Conservation (phyloP, 2,113 vertebrate genomes). For the Desmodus rotundus region DNA sequence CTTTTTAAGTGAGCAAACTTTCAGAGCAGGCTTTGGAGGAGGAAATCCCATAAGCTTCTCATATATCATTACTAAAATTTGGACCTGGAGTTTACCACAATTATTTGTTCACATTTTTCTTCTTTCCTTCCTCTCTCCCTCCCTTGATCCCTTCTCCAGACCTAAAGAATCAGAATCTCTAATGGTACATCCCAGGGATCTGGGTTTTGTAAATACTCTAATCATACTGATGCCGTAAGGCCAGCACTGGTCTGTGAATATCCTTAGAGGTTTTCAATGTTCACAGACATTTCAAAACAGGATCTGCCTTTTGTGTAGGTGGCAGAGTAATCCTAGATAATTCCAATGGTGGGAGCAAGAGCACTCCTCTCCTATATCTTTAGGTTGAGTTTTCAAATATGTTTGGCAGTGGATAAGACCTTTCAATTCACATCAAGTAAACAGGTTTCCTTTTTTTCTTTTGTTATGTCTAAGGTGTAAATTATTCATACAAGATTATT, state of each 20-base stretch:
- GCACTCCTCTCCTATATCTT: neutral
- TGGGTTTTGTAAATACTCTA: neutral
- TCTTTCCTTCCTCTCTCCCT: neutral
- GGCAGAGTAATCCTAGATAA: neutral
- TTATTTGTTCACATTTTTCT: constrained; percentile 24
- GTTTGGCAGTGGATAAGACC: neutral
- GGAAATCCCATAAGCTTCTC: neutral
- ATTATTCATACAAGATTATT: neutral
- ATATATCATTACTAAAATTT: neutral
- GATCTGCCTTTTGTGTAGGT: neutral
- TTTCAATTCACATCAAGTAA: constrained; percentile 27
- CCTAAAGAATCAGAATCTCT: neutral
- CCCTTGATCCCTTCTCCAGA: neutral
- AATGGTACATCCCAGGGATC: neutral
- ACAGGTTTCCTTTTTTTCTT: neutral
- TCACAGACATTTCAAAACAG: neutral
- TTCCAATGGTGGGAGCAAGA: neutral
- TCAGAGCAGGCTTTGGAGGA: neutral
- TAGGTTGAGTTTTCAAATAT: neutral
- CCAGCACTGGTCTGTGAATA: neutral
- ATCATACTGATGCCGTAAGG: neutral
- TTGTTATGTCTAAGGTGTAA: neutral
- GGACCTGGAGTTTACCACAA: neutral
- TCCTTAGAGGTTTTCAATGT: neutral
- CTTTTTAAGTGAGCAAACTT: constrained; percentile 14